A percentile compares a stretch with the other conserved stretches of the same genome.
Evolutionary conservation across 2,888 invertebrate species (phyloP).

Genomic region (Onthophagus sagittarius): DNA sequence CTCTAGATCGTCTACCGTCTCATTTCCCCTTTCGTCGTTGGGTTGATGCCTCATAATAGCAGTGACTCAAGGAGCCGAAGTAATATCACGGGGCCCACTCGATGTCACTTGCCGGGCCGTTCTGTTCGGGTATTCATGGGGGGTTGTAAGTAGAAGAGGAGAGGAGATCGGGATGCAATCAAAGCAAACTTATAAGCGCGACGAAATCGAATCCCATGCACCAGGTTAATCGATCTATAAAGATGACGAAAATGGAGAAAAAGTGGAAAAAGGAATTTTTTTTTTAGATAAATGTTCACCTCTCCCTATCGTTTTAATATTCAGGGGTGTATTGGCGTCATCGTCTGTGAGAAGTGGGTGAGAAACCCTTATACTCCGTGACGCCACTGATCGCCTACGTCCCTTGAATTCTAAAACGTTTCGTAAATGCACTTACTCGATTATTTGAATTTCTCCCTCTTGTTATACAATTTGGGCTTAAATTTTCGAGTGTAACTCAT

Average conservation of each 20-base stretch:
- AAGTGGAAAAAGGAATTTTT: no score
- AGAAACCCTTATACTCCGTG: background rate
- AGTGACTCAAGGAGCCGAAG: conserved; percentile 29
- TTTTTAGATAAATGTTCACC: no score
- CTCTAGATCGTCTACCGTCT: conserved; percentile 1
- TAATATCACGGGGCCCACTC: conserved; percentile 39
- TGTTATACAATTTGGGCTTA: background rate
- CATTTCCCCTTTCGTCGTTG: background rate
- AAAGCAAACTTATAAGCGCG: conserved; percentile 16
- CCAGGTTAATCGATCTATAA: background rate
- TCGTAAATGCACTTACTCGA: background rate
- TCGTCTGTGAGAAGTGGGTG: background rate
- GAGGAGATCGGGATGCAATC: conserved; percentile 11
- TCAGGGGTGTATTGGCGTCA: background rate
- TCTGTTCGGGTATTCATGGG: conserved; percentile 35
- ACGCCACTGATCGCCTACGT: background rate
- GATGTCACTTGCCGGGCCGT: conserved; percentile 39
- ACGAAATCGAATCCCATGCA: conserved; percentile 15
- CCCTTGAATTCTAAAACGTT: background rate
- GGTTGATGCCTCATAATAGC: conserved; percentile 2
- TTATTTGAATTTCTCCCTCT: background rate
- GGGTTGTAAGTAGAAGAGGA: conserved; percentile 4
- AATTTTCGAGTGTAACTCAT: no score
- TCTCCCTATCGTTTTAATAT: background rate
- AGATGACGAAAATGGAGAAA: no score